Conservation (phyloP, 2,888 invertebrate species). For the Meteorus cinctellus region DNA sequence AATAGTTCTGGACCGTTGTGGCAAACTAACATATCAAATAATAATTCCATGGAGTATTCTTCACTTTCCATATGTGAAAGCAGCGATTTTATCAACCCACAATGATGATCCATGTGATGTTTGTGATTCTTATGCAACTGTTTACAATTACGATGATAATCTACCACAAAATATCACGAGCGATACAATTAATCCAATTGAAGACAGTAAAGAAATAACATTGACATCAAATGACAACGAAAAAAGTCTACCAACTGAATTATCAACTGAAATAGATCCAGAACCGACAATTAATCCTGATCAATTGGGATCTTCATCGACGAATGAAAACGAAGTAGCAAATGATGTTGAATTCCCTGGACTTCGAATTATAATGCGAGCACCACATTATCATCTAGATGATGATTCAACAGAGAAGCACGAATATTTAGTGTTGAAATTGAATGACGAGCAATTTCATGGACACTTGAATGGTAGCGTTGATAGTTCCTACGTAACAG, state of each 20-base stretch:
- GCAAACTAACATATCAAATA: slow-evolving; percentile 68
- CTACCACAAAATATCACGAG: neutral
- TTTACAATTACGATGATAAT: neutral
- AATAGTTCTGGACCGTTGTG: slow-evolving; percentile 67
- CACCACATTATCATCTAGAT: slow-evolving; percentile 64
- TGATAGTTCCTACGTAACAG: slow-evolving; percentile 24
- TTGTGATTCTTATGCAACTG: slow-evolving; percentile 55
- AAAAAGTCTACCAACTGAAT: neutral
- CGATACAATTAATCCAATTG: neutral
- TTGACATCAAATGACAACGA: neutral
- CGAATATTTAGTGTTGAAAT: slow-evolving; percentile 63
- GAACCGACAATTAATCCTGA: slow-evolving; percentile 14
- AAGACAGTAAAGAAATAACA: neutral
- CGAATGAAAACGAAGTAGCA: neutral
- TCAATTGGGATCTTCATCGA: neutral
- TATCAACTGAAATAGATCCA: neutral
- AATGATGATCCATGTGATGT: slow-evolving; percentile 70
- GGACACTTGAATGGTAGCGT: slow-evolving; percentile 56
- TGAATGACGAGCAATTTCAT: slow-evolving; percentile 59
- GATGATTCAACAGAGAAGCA: slow-evolving; percentile 56
- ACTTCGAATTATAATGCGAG: slow-evolving; percentile 63
- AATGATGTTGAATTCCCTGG: neutral
- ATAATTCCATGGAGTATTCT: slow-evolving; percentile 71
- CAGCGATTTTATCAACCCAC: slow-evolving; percentile 69
- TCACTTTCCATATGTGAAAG: slow-evolving; percentile 70